Conservation (phyloP, 2,113 vertebrate species). For the Piprites chloris region DNA sequence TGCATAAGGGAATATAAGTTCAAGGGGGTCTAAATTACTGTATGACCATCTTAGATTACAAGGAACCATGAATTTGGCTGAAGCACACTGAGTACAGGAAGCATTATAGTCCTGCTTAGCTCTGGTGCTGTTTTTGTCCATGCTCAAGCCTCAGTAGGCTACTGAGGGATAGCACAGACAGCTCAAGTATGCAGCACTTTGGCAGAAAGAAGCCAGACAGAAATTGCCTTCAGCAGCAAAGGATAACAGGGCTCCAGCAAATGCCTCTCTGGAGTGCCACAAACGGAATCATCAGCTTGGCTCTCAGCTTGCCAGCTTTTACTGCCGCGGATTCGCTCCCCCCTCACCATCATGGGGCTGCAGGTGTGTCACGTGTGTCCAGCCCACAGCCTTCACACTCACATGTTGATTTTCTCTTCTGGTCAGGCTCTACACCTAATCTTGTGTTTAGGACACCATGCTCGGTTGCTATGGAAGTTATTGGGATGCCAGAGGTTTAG, state of each 20-base stretch:
- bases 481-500: neutral
- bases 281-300: neutral
- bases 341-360: neutral
- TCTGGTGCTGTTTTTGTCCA: conserved; percentile 19
- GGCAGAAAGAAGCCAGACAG: conserved; percentile 12
- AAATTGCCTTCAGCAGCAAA: conserved; percentile 20
- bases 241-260: conserved; percentile 19
- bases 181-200: conserved; percentile 27
- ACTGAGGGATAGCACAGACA: neutral
- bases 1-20: conserved; percentile 39
- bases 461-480: conserved; percentile 60
- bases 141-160: conserved; percentile 5
- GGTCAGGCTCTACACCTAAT: conserved; percentile 14
- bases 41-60: conserved; percentile 61
- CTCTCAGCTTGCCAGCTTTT: neutral
- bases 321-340: accelerated
- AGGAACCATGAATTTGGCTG: conserved; percentile 38
- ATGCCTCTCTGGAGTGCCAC: conserved; percentile 33
- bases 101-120: conserved; percentile 47
- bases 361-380: neutral
- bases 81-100: conserved; percentile 1
- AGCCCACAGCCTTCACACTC: neutral
- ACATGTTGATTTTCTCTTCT: neutral
- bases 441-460: conserved; percentile 55
- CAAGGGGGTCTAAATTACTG: conserved; percentile 42